phyloP scores from a whole-genome alignment of 2,113 vertebrate genomes.

The Peromyscus leucopus region DNA sequence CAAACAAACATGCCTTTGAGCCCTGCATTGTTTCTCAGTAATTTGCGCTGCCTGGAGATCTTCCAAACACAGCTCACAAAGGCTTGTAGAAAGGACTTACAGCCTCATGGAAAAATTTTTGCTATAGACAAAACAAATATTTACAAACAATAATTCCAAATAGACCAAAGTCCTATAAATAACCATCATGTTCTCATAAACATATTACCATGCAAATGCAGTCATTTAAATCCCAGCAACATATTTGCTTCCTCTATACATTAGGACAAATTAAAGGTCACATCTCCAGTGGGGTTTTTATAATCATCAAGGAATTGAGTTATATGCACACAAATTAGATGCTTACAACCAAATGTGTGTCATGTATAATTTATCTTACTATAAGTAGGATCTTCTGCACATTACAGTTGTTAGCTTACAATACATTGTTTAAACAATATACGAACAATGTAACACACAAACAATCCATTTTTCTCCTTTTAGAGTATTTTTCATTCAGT shows the following conservation, averaged over 20 bases:
- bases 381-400: not conserved
- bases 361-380: slow-evolving; percentile 48
- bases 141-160: slow-evolving; percentile 80
- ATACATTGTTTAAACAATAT: slow-evolving; percentile 29
- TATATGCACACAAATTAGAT: slow-evolving; percentile 8
- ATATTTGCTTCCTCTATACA: slow-evolving; percentile 58
- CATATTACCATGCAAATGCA: slow-evolving; percentile 64
- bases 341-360: not conserved
- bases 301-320: slow-evolving; percentile 49
- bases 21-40: slow-evolving; percentile 79
- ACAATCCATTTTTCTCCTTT: not conserved
- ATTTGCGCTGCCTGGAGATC: slow-evolving; percentile 80
- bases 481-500: not conserved
- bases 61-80: slow-evolving; percentile 84
- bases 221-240: slow-evolving; percentile 40
- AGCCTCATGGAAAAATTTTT: slow-evolving; percentile 63
- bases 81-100: slow-evolving; percentile 77
- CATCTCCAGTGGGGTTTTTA: slow-evolving; percentile 32
- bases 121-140: slow-evolving; percentile 73
- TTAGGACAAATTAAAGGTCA: slow-evolving; percentile 66
- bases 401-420: slow-evolving; percentile 12
- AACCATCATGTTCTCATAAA: slow-evolving; percentile 70
- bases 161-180: slow-evolving; percentile 71
- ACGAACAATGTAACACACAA: slow-evolving; percentile 19
- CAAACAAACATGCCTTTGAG: slow-evolving; percentile 67